Evolutionary conservation across 2,888 invertebrate genomes (phyloP), one percentile per base, ranked within the genome.

Genomic region (Eilema griseolum): DNA sequence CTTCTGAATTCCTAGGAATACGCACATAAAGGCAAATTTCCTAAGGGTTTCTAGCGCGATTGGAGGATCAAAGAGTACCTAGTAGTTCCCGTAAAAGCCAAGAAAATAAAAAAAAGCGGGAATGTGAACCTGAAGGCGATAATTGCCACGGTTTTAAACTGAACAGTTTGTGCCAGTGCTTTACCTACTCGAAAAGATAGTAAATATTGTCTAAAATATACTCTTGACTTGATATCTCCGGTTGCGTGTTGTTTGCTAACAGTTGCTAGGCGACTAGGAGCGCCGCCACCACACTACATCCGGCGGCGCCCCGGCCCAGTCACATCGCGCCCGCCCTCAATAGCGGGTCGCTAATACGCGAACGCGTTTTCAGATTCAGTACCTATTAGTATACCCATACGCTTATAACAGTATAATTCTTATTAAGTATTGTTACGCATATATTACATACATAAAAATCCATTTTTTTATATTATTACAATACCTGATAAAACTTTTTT

Each of bases 221-320:
- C 41, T 37, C 37, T 69, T 52, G 61, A 16, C 23, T 70, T 68
- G 68, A 70, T 79, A 75, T 82, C 70, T 71, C 63, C 64, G 62
- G 69, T 85, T 81, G 86, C 87, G 87, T 90, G 91, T 90, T 94
- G 94, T 94, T 94, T 92, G 92, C 88, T 88, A 91, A 86, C 90
- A 88, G 94, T 95, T 94, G 94, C 95, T 73, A 75, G 78, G 95
- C 85, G 85, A 95, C 94, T 79, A 70, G 71, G 85, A 87, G 82
- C 80, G 83, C 85, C 83, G 82, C 52, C 85, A 86, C 85, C 87
- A 88, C 88, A 88, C 88, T 86, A 90, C 92, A 92, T 92, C 92
- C 92, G 91, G 86, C 89, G 87, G 86, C 89, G 87, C 85, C 83
- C 80, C 84, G 31, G 85, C 81, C 81, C 93, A 94, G 94, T 93